Conservation (phyloP, 2,888 invertebrate species). For the Nemoura dubitans region DNA sequence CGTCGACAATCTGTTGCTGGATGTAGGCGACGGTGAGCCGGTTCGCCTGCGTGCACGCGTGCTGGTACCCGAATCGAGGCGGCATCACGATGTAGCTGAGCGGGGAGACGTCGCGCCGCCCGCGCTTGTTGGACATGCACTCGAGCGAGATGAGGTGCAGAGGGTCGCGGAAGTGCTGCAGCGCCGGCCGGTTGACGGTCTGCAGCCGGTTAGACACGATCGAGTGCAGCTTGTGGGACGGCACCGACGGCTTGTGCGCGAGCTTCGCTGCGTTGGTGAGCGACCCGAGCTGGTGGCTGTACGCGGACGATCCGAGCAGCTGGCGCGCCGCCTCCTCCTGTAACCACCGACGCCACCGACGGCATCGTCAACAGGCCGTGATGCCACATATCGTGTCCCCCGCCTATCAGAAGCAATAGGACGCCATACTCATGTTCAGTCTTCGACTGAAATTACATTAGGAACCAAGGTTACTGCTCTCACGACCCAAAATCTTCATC, state of each 20-base stretch:
- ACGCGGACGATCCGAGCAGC: not conserved
- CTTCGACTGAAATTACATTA: too few relatives aligned
- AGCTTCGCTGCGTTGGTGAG: too few relatives aligned
- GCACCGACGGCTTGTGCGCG: not conserved
- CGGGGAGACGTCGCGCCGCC: not conserved
- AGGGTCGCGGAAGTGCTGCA: not conserved
- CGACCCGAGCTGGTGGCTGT: too few relatives aligned
- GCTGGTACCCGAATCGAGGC: not conserved
- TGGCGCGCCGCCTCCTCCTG: not conserved
- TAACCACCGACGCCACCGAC: not conserved
- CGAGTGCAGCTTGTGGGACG: not conserved
- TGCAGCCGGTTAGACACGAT: not conserved
- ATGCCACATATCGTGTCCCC: too few relatives aligned
- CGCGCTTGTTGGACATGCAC: not conserved
- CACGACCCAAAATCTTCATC: too few relatives aligned
- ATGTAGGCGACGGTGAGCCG: too few relatives aligned
- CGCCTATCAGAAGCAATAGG: too few relatives aligned
- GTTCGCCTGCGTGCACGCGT: not conserved
- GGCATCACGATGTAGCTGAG: slow-evolving; percentile 7
- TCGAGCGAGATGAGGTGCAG: not conserved
- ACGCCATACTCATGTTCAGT: too few relatives aligned
- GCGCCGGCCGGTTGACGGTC: not conserved
- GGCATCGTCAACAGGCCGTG: too few relatives aligned
- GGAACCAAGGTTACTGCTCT: too few relatives aligned
- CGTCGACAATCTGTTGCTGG: too few relatives aligned